phyloP scores from a whole-genome alignment of 1,140 invertebrate genomes.

The Pygmarrhopalites habei region DNA sequence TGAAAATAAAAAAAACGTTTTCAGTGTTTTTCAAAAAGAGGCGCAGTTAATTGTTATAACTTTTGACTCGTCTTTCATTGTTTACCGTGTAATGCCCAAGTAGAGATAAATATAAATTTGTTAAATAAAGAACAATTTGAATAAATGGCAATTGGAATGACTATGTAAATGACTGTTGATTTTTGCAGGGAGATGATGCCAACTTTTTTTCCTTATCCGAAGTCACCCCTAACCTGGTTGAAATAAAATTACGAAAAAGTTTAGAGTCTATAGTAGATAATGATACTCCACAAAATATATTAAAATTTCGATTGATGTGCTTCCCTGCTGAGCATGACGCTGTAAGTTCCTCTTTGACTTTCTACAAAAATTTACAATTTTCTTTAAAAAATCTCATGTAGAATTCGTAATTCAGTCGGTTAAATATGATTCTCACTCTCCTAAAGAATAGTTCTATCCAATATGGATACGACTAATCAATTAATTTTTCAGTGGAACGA shows the following conservation, averaged over 20 bases:
- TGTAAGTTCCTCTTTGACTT: too few relatives aligned
- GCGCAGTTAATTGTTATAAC: too few relatives aligned
- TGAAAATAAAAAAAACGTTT: neutral
- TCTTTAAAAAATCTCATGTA: neutral
- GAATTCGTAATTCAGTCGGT: too few relatives aligned
- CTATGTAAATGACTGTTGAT: neutral
- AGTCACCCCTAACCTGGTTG: constrained; percentile 63
- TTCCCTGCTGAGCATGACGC: constrained; percentile 46
- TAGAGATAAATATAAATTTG: too few relatives aligned
- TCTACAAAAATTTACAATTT: neutral
- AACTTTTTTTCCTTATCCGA: constrained; percentile 62
- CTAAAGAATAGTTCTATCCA: too few relatives aligned
- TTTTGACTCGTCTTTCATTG: neutral
- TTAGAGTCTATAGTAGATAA: constrained; percentile 70
- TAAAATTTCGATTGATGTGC: constrained; percentile 68
- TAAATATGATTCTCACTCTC: too few relatives aligned
- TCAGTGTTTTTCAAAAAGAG: constrained; percentile 17
- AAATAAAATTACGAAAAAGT: constrained; percentile 62
- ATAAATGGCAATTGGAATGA: too few relatives aligned
- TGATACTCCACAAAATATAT: constrained; percentile 67
- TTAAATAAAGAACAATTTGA: too few relatives aligned
- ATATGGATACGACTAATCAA: too few relatives aligned
- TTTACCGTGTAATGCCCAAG: too few relatives aligned
- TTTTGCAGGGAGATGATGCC: constrained; percentile 54
- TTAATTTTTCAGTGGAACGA: too few relatives aligned